Conservation (phyloP, 2,888 invertebrate species). For the Megastigmus dorsalis region DNA sequence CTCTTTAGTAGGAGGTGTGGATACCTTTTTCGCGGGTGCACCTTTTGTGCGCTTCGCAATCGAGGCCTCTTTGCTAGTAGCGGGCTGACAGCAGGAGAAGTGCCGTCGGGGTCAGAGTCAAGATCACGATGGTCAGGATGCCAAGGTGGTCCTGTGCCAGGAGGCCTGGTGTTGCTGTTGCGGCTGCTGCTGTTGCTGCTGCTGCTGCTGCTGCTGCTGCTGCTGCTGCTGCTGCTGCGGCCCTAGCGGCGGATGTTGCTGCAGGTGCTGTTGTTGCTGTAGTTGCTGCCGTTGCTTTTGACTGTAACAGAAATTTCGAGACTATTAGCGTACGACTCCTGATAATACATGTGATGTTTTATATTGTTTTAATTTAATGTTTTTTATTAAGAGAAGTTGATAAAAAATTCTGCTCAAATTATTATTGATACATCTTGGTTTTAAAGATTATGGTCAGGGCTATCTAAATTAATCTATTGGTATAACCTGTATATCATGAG, state of each 20-base stretch:
- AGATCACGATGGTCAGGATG: slow-evolving; percentile 68
- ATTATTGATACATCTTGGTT: too few relatives aligned
- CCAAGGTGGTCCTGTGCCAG: slow-evolving; percentile 71
- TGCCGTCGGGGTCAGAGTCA: slow-evolving; percentile 61
- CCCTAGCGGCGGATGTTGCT: slow-evolving; percentile 56
- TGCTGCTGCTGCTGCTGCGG: slow-evolving; percentile 76
- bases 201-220: slow-evolving; percentile 55
- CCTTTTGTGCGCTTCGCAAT: too few relatives aligned
- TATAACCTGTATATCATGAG: too few relatives aligned
- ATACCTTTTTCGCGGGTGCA: too few relatives aligned
- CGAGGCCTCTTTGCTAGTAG: background rate
- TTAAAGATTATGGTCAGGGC: too few relatives aligned
- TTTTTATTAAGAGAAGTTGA: too few relatives aligned
- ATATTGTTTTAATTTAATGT: too few relatives aligned
- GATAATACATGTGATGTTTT: too few relatives aligned
- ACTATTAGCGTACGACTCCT: too few relatives aligned
- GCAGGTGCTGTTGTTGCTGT: slow-evolving; percentile 71
- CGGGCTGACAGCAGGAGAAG: slow-evolving; percentile 15
- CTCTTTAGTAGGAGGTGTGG: background rate
- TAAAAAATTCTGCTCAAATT: too few relatives aligned
- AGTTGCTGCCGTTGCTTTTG: slow-evolving; percentile 67
- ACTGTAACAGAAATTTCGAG: slow-evolving; percentile 56
- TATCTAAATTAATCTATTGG: too few relatives aligned
- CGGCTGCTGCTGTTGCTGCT: slow-evolving; percentile 61
- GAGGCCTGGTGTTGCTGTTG: slow-evolving; percentile 62